phyloP scores from a whole-genome alignment of 2,888 invertebrate species.

The Cybosia mesomella region DNA sequence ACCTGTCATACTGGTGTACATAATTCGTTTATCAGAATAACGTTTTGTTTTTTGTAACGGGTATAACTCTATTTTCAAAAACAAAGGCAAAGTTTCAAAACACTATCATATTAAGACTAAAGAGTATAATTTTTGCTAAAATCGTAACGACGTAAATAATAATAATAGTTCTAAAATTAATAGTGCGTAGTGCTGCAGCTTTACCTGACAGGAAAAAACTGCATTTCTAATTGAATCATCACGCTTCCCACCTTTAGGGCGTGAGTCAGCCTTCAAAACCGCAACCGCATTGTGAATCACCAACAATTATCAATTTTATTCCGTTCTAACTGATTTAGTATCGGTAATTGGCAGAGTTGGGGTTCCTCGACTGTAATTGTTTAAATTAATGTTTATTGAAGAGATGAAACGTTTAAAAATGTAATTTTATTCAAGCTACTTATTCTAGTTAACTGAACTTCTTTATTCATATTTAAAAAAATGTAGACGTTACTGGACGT shows the following conservation, averaged over 20 bases:
- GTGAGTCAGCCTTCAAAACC: conserved; percentile 45
- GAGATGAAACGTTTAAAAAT: background rate
- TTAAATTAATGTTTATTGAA: background rate
- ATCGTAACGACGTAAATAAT: background rate
- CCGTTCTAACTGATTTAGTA: conserved; percentile 42
- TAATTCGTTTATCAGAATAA: background rate
- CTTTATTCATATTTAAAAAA: background rate
- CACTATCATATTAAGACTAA: too few relatives aligned
- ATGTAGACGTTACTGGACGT: too few relatives aligned
- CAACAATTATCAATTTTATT: conserved; percentile 49
- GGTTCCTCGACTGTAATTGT: conserved; percentile 16
- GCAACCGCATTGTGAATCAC: conserved; percentile 44
- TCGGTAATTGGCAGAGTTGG: conserved; percentile 35
- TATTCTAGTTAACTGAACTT: background rate
- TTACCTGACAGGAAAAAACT: conserved; percentile 29
- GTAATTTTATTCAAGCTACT: background rate
- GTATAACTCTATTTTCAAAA: too few relatives aligned
- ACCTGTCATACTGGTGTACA: background rate
- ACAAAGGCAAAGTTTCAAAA: too few relatives aligned
- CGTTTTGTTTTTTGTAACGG: background rate
- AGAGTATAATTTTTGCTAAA: background rate
- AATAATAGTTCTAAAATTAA: background rate
- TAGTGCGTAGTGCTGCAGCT: conserved; percentile 1
- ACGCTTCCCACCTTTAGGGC: conserved; percentile 29
- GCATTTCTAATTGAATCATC: conserved; percentile 52